Evolutionary conservation across 2,888 invertebrate species (phyloP).

Genomic region (Euspilapteryx auroguttella): DNA sequence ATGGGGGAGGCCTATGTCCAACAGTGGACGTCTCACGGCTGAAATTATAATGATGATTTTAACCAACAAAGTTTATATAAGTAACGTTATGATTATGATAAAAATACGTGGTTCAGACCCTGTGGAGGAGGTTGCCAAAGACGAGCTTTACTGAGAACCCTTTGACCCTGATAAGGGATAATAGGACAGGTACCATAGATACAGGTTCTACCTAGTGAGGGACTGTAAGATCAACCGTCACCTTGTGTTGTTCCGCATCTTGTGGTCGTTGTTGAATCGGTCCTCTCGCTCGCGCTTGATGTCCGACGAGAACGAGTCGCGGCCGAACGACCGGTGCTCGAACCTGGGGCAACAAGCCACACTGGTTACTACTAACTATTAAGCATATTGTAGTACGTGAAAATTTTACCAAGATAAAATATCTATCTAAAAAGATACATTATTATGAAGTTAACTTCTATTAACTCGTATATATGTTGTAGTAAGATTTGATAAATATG

Average conservation of each 20-base stretch:
- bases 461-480: too few species aligned
- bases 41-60: background rate
- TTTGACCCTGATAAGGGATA: background rate
- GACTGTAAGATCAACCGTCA: slow-evolving; percentile 1
- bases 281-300: slow-evolving; percentile 53
- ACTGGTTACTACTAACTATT: background rate
- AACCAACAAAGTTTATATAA: too few species aligned
- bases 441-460: too few species aligned
- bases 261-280: slow-evolving; percentile 48
- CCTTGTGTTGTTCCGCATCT: slow-evolving; percentile 28
- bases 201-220: too few species aligned
- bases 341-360: slow-evolving; percentile 20
- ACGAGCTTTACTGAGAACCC: background rate
- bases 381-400: too few species aligned
- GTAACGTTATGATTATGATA: too few species aligned
- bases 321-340: slow-evolving; percentile 63
- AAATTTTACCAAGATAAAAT: slow-evolving; percentile 3
- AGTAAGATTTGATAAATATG: too few species aligned
- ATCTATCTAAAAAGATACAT: slow-evolving; percentile 7
- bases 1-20: background rate
- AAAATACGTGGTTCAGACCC: too few species aligned
- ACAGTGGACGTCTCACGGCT: background rate
- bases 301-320: slow-evolving; percentile 58
- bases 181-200: background rate
- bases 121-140: too few species aligned